Percentiles rank a stretch among this genome's conserved stretches.
These are phyloP conservation scores for Bombus sylvicola DNA, from an alignment of 1,140 invertebrate genomes.

Conservation along the genomic window DNA sequence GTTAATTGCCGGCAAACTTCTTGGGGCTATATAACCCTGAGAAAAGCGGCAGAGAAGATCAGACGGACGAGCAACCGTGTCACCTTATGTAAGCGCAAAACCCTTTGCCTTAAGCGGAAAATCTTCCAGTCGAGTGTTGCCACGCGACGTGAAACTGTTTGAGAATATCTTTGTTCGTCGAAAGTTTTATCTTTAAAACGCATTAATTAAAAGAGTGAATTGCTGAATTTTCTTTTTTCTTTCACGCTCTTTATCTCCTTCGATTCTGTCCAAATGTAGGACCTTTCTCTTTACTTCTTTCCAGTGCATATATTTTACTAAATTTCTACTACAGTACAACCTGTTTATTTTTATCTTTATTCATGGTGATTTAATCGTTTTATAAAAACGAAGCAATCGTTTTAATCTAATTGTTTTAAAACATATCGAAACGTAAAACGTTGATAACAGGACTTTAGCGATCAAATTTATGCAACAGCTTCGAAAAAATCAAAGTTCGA, in stretches of 20 bases:
- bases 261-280: too few species aligned
- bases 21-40: neutral
- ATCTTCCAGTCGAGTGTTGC: neutral
- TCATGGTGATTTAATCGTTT: neutral
- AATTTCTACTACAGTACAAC: too few species aligned
- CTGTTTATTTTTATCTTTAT: neutral
- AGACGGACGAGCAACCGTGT: too few species aligned
- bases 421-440: neutral
- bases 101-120: neutral
- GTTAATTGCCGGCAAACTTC: slow-evolving; percentile 5
- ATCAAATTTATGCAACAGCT: slow-evolving; percentile 13
- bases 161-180: neutral
- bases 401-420: neutral
- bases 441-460: neutral
- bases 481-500: slow-evolving; percentile 1
- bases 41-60: neutral
- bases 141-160: neutral
- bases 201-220: neutral
- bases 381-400: neutral
- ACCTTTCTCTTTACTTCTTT: neutral
- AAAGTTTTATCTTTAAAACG: neutral
- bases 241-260: too few species aligned
- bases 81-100: neutral
- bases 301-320: neutral
- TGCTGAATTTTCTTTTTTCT: neutral